These are phyloP conservation scores for Marcusenius ussheri DNA, from an alignment of 2,113 vertebrate genomes.

Conservation along the genomic window DNA sequence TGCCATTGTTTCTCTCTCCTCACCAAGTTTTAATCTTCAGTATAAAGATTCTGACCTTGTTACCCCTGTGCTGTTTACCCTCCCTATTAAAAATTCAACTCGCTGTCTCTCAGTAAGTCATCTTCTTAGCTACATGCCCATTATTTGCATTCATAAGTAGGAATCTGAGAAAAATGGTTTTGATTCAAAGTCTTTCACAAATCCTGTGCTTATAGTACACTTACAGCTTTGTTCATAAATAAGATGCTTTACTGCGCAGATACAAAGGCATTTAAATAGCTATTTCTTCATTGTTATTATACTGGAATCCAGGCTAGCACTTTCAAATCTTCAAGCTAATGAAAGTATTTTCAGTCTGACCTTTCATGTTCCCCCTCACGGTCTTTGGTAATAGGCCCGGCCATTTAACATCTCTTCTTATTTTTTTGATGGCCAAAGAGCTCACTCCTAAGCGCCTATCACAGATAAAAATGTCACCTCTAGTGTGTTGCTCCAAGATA, in stretches of 20 bases:
- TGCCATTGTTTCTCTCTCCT: not conserved
- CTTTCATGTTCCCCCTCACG: not conserved
- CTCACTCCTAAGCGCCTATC: not conserved
- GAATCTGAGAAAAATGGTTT: not conserved
- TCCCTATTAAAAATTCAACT: not conserved
- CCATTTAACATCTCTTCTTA: not conserved
- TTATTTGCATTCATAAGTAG: not conserved
- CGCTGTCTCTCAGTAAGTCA: not conserved
- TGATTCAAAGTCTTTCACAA: not conserved
- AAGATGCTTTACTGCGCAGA: not conserved
- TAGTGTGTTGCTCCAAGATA: not conserved
- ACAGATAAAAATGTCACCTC: not conserved
- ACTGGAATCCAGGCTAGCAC: not conserved
- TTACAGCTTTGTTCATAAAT: not conserved
- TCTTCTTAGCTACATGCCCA: not conserved
- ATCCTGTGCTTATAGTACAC: not conserved
- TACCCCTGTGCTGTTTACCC: not conserved
- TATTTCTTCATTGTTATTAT: not conserved
- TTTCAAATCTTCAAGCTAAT: not conserved
- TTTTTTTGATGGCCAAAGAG: not conserved
- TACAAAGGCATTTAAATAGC: not conserved
- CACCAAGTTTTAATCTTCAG: not conserved
- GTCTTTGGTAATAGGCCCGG: not conserved
- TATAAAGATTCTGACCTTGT: not conserved
- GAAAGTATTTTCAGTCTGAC: not conserved